phyloP scores from a whole-genome alignment of 23 tunicate species.

The Halocynthia roretzi region DNA sequence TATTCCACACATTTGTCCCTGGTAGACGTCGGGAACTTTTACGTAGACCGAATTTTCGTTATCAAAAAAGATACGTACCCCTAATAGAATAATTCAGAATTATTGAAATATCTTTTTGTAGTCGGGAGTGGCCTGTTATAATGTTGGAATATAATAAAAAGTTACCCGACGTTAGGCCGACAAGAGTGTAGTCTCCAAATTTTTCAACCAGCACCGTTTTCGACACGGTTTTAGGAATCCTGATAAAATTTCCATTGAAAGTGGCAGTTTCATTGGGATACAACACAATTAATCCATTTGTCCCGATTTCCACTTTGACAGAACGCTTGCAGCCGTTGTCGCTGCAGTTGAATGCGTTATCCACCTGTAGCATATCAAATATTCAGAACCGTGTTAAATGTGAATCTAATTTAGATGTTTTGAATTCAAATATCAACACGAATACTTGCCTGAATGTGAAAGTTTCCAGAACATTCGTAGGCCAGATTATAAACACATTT shows the following conservation, averaged over 20 bases:
- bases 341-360: conserved; percentile 60
- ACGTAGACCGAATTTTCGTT: conserved; percentile 65
- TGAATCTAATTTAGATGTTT: background rate
- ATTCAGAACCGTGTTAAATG: background rate
- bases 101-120: background rate
- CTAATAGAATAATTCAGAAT: conserved; percentile 16
- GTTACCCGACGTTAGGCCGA: conserved; percentile 56
- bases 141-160: background rate
- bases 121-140: background rate
- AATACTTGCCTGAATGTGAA: conserved; percentile 65
- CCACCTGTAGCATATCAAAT: conserved; percentile 38
- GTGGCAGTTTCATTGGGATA: conserved; percentile 74
- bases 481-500: conserved; percentile 65
- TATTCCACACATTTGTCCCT: conserved; percentile 75
- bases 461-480: conserved; percentile 41
- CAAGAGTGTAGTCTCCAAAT: conserved; percentile 69
- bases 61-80: conserved; percentile 84
- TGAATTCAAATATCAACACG: background rate
- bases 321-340: conserved; percentile 46
- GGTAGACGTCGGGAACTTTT: conserved; percentile 59
- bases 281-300: conserved; percentile 25
- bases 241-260: conserved; percentile 47
- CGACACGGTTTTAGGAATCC: conserved; percentile 74
- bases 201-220: conserved; percentile 50
- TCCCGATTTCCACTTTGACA: conserved; percentile 59